Base-by-base conservation (phyloP, 2,797 vertebrate species). In the Hippocampus kuda region DNA sequence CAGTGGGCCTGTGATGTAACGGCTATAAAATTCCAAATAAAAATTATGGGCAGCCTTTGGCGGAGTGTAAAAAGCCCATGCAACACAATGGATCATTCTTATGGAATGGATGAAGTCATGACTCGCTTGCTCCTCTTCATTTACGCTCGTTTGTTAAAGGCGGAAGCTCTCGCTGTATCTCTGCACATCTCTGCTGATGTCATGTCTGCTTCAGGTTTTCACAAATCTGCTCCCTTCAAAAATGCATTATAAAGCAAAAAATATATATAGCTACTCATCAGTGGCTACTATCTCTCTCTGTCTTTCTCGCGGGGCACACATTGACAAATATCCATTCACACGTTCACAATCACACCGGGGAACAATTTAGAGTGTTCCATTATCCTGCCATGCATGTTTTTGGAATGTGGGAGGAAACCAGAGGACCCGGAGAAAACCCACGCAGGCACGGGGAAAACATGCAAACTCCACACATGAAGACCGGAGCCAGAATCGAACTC, bases 21-120 rank as follows among this genome's bases (percentile, higher is more conserved):
- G 66, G 88, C 87, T 80, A 90, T 91, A 89, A 92, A 91, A 91
- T 90, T 89, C 82, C 86, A 91, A 90, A 91, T 91, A 87, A 91
- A 92, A 90, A 84, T 85, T 88, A 90, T 87, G 86, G 86, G 85
- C 79, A 79, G 80, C 87, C 80, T 85, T 85, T 82, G 86, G 83
- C 84, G 79, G 86, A 86, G 85, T 85, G 86, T 88, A 81, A 81
- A 38, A 75, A 85, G 87, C 84, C 87, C 78, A 73, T 74, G 76
- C 76, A 84, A 80, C 82, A 89, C 88, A 89, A 90, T 91, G 86
- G 86, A 91, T 92, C 89, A 91, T 89, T 89, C 89, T 91, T 88
- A 90, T 89, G 86, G 89, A 90, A 88, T 70, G 75, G 79, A 74
- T 93, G 90, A 92, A 86, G 89, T 93, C 90, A 92, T 88, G 66